Percentiles rank a stretch among this genome's conserved stretches.
Conservation (phyloP, 2,113 vertebrate species). For the Labeo rohita region DNA sequence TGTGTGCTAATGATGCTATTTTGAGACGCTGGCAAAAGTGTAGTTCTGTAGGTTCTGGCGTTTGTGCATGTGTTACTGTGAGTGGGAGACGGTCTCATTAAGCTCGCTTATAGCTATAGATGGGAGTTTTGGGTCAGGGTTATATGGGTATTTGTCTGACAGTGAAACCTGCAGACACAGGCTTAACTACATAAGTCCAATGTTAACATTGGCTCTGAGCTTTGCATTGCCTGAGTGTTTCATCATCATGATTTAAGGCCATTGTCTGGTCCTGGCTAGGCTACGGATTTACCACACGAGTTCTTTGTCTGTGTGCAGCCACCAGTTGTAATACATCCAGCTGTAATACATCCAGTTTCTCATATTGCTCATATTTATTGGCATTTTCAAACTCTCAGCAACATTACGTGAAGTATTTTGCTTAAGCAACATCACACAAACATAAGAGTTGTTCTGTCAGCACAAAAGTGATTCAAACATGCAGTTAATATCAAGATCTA, state of each 20-base stretch:
- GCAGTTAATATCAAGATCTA: neutral
- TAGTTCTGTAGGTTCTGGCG: constrained; percentile 31
- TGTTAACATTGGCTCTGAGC: constrained; percentile 23
- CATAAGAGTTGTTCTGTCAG: neutral
- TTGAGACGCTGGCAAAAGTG: constrained; percentile 53
- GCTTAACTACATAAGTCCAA: neutral
- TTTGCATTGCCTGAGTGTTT: constrained; percentile 37
- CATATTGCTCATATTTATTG: neutral
- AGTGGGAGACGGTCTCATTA: neutral
- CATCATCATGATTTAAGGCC: constrained; percentile 35
- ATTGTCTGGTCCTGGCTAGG: constrained; percentile 10
- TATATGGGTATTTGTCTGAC: constrained; percentile 32
- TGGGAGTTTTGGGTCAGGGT: neutral
- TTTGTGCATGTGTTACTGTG: neutral
- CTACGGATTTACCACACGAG: constrained; percentile 3
- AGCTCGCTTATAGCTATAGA: neutral
- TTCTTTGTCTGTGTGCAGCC: neutral
- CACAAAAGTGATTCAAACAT: neutral
- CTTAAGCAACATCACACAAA: neutral
- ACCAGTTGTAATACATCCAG: neutral
- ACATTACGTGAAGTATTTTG: neutral
- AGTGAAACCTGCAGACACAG: constrained; percentile 9
- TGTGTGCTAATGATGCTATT: constrained; percentile 53
- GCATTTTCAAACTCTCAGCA: neutral
- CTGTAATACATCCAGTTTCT: neutral